phyloP scores from a whole-genome alignment of 37 sponge, comb jelly and placozoan genomes.

The Beroe forskalii region DNA sequence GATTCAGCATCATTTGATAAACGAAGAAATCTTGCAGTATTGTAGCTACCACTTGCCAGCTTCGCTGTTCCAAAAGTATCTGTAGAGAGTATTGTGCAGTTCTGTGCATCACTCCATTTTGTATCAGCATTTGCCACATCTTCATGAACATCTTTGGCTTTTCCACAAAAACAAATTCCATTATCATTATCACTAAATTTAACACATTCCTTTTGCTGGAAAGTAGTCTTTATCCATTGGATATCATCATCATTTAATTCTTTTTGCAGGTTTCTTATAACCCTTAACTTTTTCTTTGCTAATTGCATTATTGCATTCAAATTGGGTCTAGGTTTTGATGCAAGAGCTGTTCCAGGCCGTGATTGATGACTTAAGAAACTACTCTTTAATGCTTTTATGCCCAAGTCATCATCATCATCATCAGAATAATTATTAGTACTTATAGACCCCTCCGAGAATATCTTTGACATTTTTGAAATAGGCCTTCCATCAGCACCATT shows the following conservation, averaged over 20 bases:
- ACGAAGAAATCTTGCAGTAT: not conserved
- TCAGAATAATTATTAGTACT: not conserved
- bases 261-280: not conserved
- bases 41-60: not conserved
- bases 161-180: slow-evolving; percentile 10
- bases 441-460: slow-evolving; percentile 27
- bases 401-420: not conserved
- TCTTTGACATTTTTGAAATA: slow-evolving; percentile 11
- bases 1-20: not conserved
- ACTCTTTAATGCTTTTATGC: not conserved
- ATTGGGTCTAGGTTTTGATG: not conserved
- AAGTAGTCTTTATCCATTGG: not conserved
- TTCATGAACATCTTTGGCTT: not conserved
- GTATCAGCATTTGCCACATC: no score
- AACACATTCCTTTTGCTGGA: not conserved
- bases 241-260: not conserved
- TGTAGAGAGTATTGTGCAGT: slow-evolving; percentile 2
- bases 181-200: not conserved
- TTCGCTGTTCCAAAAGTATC: slow-evolving; percentile 1
- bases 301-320: not conserved
- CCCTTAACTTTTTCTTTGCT: not conserved
- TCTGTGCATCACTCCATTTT: not conserved
- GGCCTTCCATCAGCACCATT: no score
- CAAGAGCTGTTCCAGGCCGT: not conserved
- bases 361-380: not conserved